Evolutionary conservation across 1,140 invertebrate genomes (phyloP).

Genomic region (Thaumetopoea pityocampa): DNA sequence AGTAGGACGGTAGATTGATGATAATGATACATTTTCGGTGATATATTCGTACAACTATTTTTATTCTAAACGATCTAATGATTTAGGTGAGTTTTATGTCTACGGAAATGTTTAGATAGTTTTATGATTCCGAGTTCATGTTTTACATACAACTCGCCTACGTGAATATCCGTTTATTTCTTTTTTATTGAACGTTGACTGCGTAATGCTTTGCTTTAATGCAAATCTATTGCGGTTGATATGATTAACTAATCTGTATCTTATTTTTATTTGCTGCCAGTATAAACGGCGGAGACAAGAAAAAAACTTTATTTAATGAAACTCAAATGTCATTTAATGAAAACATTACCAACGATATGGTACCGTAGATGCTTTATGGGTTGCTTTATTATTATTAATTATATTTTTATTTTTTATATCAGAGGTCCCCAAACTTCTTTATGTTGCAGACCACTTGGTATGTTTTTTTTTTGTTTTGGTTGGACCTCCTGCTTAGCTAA

Average conservation of each 20-base stretch:
- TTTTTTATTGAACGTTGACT: constrained; percentile 16
- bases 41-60: constrained; percentile 19
- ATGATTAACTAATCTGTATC: constrained; percentile 13
- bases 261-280: neutral
- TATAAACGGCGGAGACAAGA: neutral
- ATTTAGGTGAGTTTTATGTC: constrained; percentile 10
- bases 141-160: constrained; percentile 4
- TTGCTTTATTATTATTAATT: too few relatives aligned
- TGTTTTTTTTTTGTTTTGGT: too few relatives aligned
- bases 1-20: too few relatives aligned
- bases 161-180: constrained; percentile 5
- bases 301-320: too few relatives aligned
- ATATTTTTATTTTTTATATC: too few relatives aligned
- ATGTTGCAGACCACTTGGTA: too few relatives aligned
- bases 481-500: too few relatives aligned
- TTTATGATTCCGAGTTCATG: constrained; percentile 10
- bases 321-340: too few relatives aligned
- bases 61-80: constrained; percentile 10
- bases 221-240: constrained; percentile 6
- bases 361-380: too few relatives aligned
- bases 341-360: too few relatives aligned
- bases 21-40: constrained; percentile 7
- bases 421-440: too few relatives aligned
- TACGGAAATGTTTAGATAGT: constrained; percentile 7
- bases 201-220: too few relatives aligned